Conservation (phyloP, 2,797 vertebrate species). For the Ceyx erithaca region DNA sequence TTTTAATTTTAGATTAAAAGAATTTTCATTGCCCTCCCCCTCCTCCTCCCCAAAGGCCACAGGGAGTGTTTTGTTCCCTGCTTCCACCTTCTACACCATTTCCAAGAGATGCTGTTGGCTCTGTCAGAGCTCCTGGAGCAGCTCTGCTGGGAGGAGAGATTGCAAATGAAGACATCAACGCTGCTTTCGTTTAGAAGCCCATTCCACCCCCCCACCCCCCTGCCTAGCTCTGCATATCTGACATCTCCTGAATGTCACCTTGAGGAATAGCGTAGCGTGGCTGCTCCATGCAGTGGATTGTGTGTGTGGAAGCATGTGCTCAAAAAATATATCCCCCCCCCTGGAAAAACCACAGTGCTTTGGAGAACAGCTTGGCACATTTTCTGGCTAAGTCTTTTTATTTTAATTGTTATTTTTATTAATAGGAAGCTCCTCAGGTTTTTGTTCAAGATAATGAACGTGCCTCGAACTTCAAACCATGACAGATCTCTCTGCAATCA, state of each 20-base stretch:
- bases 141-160: background rate
- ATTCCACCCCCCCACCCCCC: background rate
- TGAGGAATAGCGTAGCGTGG: background rate
- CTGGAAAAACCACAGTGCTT: background rate
- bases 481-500: background rate
- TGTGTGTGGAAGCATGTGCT: background rate
- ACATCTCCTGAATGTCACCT: constrained; percentile 11
- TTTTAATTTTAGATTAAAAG: background rate
- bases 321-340: background rate
- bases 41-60: background rate
- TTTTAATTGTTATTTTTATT: too few relatives aligned
- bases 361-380: background rate
- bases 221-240: background rate
- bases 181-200: background rate
- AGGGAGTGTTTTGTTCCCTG: fast-evolving
- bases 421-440: background rate
- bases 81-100: background rate
- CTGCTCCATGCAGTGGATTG: background rate
- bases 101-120: background rate
- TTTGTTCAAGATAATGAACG: background rate
- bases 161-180: background rate
- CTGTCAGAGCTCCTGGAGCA: background rate
- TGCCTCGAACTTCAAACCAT: background rate
- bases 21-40: background rate
- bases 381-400: background rate